phyloP scores from a whole-genome alignment of 1,140 invertebrate species.

The Delia radicum region DNA sequence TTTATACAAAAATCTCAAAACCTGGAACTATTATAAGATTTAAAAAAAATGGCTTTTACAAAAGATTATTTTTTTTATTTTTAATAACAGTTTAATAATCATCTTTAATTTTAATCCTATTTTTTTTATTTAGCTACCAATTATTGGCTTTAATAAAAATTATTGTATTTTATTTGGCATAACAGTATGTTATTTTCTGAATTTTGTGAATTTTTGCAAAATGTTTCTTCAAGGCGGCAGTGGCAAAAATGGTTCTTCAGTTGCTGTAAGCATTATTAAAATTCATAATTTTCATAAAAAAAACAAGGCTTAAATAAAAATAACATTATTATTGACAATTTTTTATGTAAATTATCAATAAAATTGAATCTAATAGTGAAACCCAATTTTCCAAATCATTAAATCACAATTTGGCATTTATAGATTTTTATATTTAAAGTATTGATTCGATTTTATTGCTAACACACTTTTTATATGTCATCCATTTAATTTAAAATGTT shows the following conservation, averaged over 20 bases:
- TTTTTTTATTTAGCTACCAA: constrained; percentile 58
- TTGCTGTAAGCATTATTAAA: constrained; percentile 70
- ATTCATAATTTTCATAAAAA: not conserved
- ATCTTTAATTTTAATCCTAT: not conserved
- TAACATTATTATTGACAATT: not conserved
- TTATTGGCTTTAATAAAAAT: constrained; percentile 60
- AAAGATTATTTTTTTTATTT: not conserved
- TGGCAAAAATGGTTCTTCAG: constrained; percentile 93
- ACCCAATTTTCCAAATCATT: not conserved
- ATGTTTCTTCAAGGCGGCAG: constrained; percentile 80
- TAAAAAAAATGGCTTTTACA: no score
- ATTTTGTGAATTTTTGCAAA: constrained; percentile 67
- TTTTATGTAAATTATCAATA: not conserved
- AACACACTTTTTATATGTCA: no score
- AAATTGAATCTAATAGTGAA: not conserved
- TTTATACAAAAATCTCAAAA: not conserved
- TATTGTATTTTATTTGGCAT: constrained; percentile 63
- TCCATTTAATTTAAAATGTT: not conserved
- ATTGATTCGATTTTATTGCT: not conserved
- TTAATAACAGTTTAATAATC: not conserved
- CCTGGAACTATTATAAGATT: constrained; percentile 1
- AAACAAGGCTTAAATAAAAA: not conserved
- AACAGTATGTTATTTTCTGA: constrained; percentile 65
- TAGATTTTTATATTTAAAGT: no score
- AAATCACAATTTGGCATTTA: not conserved